Evolutionary conservation across 2,888 invertebrate species (phyloP), one percentile per base, ranked within the genome.

Genomic region (Ophioninae sp.): DNA sequence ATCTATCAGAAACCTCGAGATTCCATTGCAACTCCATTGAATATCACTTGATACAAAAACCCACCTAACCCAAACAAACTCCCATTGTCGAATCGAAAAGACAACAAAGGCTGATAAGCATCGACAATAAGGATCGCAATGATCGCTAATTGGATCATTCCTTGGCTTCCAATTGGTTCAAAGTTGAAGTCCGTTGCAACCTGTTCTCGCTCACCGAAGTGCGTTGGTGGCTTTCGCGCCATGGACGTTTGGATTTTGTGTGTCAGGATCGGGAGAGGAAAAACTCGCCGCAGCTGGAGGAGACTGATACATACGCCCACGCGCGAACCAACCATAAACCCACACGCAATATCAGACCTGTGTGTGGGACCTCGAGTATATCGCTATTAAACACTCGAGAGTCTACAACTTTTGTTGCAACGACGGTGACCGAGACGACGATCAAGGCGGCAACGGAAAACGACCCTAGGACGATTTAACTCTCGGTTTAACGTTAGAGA

Each of bases 261-360:
- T 30, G 63, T 17, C 30, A 63, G 17, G 30, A 17, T 6, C 10
- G 63, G 13, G 7, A 37, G 17, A 37, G 30, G 65, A 77, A 61
- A 77, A 73, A 58, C 51, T 44, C 41, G 71, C 30, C 68, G 73
- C 81, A 81, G 81, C 77, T 77, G 81, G 67, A 81, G 71, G 65
- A 81, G 81, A 44, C 77, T 73, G 77, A 77, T 67, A 63, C 51
- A 5, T 51, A 77, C 81, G 72, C 81, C 81, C 72, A 81, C 51
- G 51, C 81, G 81, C 81, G 51, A 20, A 51, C 71, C 44, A 61
- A 72, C 77, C 51, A 13, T 59, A 72, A 81, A 81, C 81, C 81
- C 77, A 74, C 74, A 23, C 74, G 30, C 64, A 63, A 63, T 30
- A 30, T 74, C 63, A 64, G 41, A 30, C 73, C 73, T 56, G 22